These are phyloP conservation scores for Timema cristinae DNA, from an alignment of 2,888 invertebrate genomes.

Conservation along the genomic window DNA sequence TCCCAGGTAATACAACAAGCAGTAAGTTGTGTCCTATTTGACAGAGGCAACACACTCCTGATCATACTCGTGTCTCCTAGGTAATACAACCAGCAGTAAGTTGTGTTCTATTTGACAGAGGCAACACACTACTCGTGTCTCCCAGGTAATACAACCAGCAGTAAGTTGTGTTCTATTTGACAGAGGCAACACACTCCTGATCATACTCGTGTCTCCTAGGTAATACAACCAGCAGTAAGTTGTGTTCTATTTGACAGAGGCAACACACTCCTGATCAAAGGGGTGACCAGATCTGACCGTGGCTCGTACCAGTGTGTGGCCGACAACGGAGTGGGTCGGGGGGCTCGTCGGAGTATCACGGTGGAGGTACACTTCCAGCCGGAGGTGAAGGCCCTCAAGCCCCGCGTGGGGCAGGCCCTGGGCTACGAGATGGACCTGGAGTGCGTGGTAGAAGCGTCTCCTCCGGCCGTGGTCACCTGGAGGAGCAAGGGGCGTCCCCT, in stretches of 20 bases:
- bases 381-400: background rate
- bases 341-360: background rate
- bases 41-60: background rate
- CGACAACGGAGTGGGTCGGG: background rate
- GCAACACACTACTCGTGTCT: background rate
- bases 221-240: too few relatives aligned
- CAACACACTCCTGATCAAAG: background rate
- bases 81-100: too few relatives aligned
- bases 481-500: background rate
- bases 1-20: too few relatives aligned
- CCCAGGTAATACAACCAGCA: too few relatives aligned
- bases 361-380: background rate
- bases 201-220: too few relatives aligned
- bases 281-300: background rate
- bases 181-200: too few relatives aligned
- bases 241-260: background rate
- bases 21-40: background rate
- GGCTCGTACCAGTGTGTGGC: slow-evolving; percentile 10
- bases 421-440: background rate
- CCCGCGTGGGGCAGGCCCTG: slow-evolving; percentile 4
- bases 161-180: too few relatives aligned
- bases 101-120: background rate
- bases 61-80: background rate
- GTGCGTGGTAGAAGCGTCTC: background rate
- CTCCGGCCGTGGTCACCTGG: slow-evolving; percentile 2